A percentile compares a stretch with the other conserved stretches of the same genome.
Conservation (phyloP, 2,797 vertebrate genomes). For the Morelia viridis region DNA sequence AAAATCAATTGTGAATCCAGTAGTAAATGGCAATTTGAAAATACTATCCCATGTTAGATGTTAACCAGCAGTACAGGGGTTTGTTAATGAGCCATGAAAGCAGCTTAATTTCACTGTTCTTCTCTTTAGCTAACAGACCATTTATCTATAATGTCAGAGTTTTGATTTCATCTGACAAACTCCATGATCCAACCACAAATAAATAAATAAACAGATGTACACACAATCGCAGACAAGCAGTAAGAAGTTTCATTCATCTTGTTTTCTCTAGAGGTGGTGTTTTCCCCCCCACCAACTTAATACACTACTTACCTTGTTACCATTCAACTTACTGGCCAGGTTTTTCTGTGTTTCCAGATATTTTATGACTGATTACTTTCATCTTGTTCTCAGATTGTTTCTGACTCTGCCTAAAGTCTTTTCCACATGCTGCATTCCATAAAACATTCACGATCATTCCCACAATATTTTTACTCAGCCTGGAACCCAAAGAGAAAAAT, state of each 20-base stretch:
- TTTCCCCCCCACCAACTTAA: conserved; percentile 45
- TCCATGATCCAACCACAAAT: conserved; percentile 51
- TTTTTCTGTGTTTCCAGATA: conserved; percentile 66
- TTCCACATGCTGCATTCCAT: conserved; percentile 46
- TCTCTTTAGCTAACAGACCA: conserved; percentile 44
- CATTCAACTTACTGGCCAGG: conserved; percentile 33
- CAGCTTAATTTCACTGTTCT: conserved; percentile 44
- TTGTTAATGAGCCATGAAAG: conserved; percentile 36
- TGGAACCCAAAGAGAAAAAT: background rate
- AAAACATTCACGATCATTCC: conserved; percentile 42
- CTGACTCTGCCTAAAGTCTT: conserved; percentile 49
- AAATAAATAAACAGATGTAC: conserved; percentile 54
- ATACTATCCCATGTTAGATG: conserved; percentile 32
- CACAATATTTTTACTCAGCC: conserved; percentile 27
- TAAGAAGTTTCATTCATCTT: conserved; percentile 51
- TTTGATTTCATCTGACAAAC: conserved; percentile 61
- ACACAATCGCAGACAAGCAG: conserved; percentile 38
- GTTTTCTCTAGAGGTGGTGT: conserved; percentile 51
- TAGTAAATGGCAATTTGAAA: background rate
- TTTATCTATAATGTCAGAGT: conserved; percentile 49
- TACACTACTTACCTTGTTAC: conserved; percentile 61
- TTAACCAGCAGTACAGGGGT: conserved; percentile 31
- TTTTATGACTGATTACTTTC: conserved; percentile 63
- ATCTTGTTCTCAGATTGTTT: conserved; percentile 64
- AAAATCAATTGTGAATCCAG: background rate